A percentile compares a stretch with the other conserved stretches of the same genome.
Conservation (phyloP, 2,797 vertebrate species). For the Siniperca obscura region DNA sequence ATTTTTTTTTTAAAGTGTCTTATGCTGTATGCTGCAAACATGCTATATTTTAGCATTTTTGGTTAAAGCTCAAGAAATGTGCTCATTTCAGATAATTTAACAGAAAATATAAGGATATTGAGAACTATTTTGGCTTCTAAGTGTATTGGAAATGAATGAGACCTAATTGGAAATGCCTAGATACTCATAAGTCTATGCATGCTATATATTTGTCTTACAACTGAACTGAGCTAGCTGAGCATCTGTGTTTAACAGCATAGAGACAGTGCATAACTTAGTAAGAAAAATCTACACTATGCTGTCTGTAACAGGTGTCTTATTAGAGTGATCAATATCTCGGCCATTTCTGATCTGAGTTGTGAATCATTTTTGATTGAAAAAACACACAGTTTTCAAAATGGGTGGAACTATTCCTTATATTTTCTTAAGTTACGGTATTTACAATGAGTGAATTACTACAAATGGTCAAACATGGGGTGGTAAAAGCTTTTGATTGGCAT, state of each 20-base stretch:
- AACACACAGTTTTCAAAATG: constrained; percentile 4
- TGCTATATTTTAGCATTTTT: background rate
- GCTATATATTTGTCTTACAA: background rate
- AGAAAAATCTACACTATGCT: background rate
- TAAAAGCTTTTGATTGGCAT: constrained; percentile 31
- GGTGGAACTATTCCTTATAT: constrained; percentile 46
- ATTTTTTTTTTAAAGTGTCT: too few relatives aligned
- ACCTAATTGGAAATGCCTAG: background rate
- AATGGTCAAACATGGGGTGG: background rate
- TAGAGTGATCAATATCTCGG: background rate
- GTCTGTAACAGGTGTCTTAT: background rate
- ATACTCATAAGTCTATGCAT: background rate
- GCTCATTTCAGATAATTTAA: background rate
- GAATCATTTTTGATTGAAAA: background rate
- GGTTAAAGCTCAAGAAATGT: background rate
- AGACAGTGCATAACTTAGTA: background rate
- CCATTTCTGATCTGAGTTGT: background rate
- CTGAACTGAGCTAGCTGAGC: background rate
- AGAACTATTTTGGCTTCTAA: background rate
- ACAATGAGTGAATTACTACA: constrained; percentile 40
- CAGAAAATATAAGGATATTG: background rate
- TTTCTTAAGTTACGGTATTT: constrained; percentile 41
- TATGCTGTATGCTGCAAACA: background rate
- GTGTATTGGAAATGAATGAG: background rate
- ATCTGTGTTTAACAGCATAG: background rate